These are phyloP conservation scores for Eristalinus aeneus DNA, from an alignment of 2,888 invertebrate species.

Conservation along the genomic window DNA sequence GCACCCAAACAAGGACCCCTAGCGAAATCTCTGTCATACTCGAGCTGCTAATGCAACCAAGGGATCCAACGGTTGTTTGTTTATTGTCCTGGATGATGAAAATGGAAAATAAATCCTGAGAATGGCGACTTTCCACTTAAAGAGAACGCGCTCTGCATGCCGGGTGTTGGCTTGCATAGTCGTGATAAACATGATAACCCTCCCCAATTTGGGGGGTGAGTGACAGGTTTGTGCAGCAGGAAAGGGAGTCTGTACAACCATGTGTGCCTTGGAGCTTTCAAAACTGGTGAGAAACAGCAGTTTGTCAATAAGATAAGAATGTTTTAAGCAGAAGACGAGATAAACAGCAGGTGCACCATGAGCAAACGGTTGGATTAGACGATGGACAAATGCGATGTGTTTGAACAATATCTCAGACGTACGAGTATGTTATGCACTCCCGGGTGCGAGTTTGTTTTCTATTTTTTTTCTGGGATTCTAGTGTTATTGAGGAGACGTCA, in stretches of 20 bases:
- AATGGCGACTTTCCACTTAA: neutral
- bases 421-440: no score
- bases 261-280: neutral
- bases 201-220: neutral
- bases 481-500: no score
- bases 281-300: neutral
- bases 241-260: neutral
- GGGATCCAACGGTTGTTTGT: neutral
- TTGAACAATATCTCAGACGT: no score
- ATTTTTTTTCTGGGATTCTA: no score
- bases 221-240: neutral
- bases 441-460: no score
- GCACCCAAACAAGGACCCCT: neutral
- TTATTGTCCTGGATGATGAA: constrained; percentile 14
- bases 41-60: neutral
- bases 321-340: neutral
- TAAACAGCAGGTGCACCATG: neutral
- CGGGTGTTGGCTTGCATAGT: neutral
- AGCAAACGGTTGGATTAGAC: neutral
- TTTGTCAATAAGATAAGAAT: neutral
- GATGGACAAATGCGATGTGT: neutral
- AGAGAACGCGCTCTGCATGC: neutral
- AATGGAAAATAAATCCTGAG: neutral
- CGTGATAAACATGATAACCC: neutral
- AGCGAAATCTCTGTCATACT: neutral